Base-by-base conservation (phyloP, 2,888 invertebrate genomes). In the Stenodera caucasica region DNA sequence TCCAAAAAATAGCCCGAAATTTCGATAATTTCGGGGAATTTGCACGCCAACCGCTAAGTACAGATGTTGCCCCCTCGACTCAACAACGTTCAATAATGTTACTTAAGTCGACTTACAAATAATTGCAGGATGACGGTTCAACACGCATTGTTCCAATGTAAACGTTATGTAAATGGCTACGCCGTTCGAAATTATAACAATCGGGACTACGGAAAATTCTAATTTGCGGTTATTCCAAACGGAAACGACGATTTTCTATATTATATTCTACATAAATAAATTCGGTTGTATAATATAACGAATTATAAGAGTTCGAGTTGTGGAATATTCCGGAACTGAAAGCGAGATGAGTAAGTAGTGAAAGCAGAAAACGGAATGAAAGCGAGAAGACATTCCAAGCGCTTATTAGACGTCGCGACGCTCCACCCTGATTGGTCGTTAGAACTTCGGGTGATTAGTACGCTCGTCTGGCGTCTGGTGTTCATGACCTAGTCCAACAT, bases 401-500 rank as follows among this genome's bases (percentile, higher is more conserved):
- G 69, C 70, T 74, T 72, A 73, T 74, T 74, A 74, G 70, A 67
- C 73, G 72, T 65, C 74, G 77, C 70, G 70, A 68, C 73, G 70
- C 71, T 64, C 68, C 65, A 58, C 63, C 60, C 67, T 67, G 71
- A 71, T 72, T 71, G 71, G 72, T 72, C 63, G 72, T 71, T 72
- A 69, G 66, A 63, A 60, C 50, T 64, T 52, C 64, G 67, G 67
- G 69, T 72, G 71, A 72, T 72, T 72, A 72, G 69, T 67, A 63
- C 63, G 58, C 52, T 45, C 63, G 63, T 60, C 63, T 63, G 63
- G 54, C 57, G 63, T 51, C 63, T 45, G 45, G 61, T 67, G 67
- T 64, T 63, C 76, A 68, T 68, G 76, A 76, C 77, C 76, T 75
- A 67, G 67, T 67, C 57, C 73, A 77, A 77, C 76, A 66, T 64